Percentiles rank a stretch among this genome's conserved stretches.
These are phyloP conservation scores for Andrena camellia DNA, from an alignment of 2,888 invertebrate species.

Conservation along the genomic window DNA sequence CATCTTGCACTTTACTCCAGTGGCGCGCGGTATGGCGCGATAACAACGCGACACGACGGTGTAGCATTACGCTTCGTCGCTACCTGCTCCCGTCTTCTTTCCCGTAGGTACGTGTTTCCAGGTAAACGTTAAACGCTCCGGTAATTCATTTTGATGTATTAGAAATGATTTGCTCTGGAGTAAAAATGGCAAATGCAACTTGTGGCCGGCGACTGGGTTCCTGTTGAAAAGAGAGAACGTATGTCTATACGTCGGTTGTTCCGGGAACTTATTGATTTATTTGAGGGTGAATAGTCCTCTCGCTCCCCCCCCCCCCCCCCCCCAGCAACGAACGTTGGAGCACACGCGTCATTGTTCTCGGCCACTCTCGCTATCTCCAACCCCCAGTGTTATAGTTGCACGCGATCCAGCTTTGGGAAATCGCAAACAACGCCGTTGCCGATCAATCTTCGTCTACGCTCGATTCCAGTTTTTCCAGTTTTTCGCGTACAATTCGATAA, in stretches of 20 bases:
- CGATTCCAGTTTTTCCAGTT: neutral
- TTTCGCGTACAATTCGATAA: neutral
- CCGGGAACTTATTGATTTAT: constrained; percentile 76
- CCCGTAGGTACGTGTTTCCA: neutral
- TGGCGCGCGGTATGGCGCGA: too few species aligned
- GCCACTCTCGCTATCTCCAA: constrained; percentile 64
- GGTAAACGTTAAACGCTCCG: neutral
- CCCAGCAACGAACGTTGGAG: constrained; percentile 46
- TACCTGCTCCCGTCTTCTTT: neutral
- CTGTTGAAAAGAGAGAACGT: constrained; percentile 28
- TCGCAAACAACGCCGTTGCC: constrained; percentile 39
- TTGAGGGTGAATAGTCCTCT: constrained; percentile 69
- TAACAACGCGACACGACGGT: neutral
- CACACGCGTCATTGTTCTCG: constrained; percentile 69
- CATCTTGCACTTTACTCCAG: neutral
- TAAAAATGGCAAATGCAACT: neutral
- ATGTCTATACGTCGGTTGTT: constrained; percentile 40
- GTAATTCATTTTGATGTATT: neutral
- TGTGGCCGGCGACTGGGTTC: neutral
- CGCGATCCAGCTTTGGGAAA: constrained; percentile 45
- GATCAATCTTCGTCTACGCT: too few species aligned
- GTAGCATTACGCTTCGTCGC: constrained; percentile 22
- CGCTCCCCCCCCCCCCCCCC: too few species aligned
- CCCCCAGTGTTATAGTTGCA: constrained; percentile 12
- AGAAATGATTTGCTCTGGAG: neutral